Percentiles rank a stretch among this genome's conserved stretches.
phyloP scores from a whole-genome alignment of 2,888 invertebrate species.

The Dicyrtoma fusca region DNA sequence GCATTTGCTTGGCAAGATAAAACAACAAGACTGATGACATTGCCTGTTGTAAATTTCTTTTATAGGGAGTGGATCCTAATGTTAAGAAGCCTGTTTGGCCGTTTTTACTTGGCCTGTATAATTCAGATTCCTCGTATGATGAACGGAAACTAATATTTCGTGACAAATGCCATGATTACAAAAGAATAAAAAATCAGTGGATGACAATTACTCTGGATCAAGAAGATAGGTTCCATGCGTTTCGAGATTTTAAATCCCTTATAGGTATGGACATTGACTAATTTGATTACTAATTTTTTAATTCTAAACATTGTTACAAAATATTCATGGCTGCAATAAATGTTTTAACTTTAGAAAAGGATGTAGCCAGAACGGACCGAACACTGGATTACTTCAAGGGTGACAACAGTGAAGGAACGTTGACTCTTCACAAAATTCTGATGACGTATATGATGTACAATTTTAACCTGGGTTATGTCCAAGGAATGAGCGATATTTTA shows the following conservation, averaged over 20 bases:
- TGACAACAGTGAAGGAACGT: slow-evolving; percentile 86
- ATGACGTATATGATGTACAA: slow-evolving; percentile 99
- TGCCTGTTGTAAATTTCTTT: background rate
- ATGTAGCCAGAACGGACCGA: slow-evolving; percentile 94
- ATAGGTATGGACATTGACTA: slow-evolving; percentile 66
- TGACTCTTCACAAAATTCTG: slow-evolving; percentile 83
- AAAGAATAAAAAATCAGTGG: slow-evolving; percentile 97
- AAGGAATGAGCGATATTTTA: slow-evolving; percentile 97
- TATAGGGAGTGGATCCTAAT: slow-evolving; percentile 75
- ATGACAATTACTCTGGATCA: slow-evolving; percentile 83
- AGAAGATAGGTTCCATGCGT: slow-evolving; percentile 83
- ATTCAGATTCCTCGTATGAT: slow-evolving; percentile 77
- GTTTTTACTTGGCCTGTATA: slow-evolving; percentile 84
- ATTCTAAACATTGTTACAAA: background rate
- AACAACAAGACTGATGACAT: background rate
- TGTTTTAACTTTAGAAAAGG: slow-evolving; percentile 76
- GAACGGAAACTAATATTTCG: slow-evolving; percentile 73
- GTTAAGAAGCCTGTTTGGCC: slow-evolving; percentile 90
- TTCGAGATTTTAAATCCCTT: slow-evolving; percentile 86
- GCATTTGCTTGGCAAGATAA: background rate
- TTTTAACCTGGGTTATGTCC: slow-evolving; percentile 94
- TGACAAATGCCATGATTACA: slow-evolving; percentile 82
- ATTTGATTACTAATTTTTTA: background rate
- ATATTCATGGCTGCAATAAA: too few species aligned
- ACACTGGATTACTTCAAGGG: slow-evolving; percentile 90